Conservation (phyloP, 2,888 invertebrate species). For the Nephrotoma appendiculata region DNA sequence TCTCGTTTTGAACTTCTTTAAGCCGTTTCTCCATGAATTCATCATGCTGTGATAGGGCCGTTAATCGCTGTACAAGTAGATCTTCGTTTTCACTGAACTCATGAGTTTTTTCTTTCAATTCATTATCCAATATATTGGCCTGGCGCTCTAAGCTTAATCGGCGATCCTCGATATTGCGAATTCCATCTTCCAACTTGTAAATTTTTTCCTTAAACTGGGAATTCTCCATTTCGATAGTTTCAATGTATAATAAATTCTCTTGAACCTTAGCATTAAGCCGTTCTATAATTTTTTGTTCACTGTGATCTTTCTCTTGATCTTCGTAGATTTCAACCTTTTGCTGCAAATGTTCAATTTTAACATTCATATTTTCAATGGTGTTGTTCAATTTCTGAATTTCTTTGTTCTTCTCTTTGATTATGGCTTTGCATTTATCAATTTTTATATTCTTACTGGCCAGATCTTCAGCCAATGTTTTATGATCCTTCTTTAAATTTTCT, state of each 20-base stretch:
- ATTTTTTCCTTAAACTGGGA: constrained; percentile 47
- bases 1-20: constrained; percentile 38
- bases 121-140: constrained; percentile 43
- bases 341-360: constrained; percentile 18
- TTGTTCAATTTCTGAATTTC: constrained; percentile 33
- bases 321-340: neutral
- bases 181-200: constrained; percentile 48
- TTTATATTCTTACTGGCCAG: constrained; percentile 38
- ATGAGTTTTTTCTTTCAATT: constrained; percentile 42
- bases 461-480: constrained; percentile 35
- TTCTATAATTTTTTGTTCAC: constrained; percentile 5
- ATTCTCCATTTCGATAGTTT: constrained; percentile 53
- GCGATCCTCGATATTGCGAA: constrained; percentile 44
- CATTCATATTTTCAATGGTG: constrained; percentile 12
- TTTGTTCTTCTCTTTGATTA: constrained; percentile 40
- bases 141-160: constrained; percentile 44
- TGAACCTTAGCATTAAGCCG: constrained; percentile 44
- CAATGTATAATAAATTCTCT: constrained; percentile 58
- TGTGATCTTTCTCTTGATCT: neutral
- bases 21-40: constrained; percentile 44
- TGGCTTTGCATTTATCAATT: constrained; percentile 35
- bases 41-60: constrained; percentile 45
- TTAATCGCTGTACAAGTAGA: constrained; percentile 44
- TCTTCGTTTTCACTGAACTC: constrained; percentile 48
- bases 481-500: constrained; percentile 20